Evolutionary conservation across 2,888 invertebrate species (phyloP).

Genomic region (Seira sanloemensis): DNA sequence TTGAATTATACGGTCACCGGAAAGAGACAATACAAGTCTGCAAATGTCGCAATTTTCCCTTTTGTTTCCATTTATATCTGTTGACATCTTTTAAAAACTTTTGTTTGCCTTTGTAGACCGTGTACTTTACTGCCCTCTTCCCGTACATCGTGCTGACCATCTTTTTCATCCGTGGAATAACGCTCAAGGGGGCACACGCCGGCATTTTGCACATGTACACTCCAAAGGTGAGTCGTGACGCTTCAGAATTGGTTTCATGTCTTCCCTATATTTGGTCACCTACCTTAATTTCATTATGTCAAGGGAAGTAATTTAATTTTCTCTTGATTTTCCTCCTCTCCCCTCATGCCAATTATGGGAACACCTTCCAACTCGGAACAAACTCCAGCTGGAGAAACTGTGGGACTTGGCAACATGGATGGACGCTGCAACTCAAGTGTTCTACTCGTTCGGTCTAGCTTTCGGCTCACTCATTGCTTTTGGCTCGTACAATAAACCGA

Average conservation of each 20-base stretch:
- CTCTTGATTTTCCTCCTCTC: too few relatives aligned
- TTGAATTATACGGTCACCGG: neutral
- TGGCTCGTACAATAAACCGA: slow-evolving; percentile 95
- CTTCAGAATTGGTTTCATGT: neutral
- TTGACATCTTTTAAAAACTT: neutral
- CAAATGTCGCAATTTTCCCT: slow-evolving; percentile 14
- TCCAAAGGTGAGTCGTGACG: slow-evolving; percentile 83
- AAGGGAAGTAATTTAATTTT: too few relatives aligned
- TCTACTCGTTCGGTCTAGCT: slow-evolving; percentile 95
- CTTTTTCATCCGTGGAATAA: slow-evolving; percentile 94
- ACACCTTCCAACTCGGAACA: too few relatives aligned
- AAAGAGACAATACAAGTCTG: too few relatives aligned
- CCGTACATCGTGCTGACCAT: slow-evolving; percentile 95
- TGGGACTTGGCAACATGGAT: slow-evolving; percentile 94
- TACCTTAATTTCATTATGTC: too few relatives aligned
- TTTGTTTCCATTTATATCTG: neutral
- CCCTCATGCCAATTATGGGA: too few relatives aligned
- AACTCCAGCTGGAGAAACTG: slow-evolving; percentile 88
- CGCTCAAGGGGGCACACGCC: slow-evolving; percentile 89
- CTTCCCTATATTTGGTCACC: too few relatives aligned
- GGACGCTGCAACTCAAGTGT: slow-evolving; percentile 97
- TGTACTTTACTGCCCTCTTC: slow-evolving; percentile 96
- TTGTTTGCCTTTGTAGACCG: slow-evolving; percentile 78
- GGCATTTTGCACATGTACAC: slow-evolving; percentile 94
- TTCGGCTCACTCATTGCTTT: slow-evolving; percentile 97